Evolutionary conservation across 1,140 invertebrate species (phyloP), one percentile per base, ranked within the genome.

Genomic region (Acromyrmex echinatior): DNA sequence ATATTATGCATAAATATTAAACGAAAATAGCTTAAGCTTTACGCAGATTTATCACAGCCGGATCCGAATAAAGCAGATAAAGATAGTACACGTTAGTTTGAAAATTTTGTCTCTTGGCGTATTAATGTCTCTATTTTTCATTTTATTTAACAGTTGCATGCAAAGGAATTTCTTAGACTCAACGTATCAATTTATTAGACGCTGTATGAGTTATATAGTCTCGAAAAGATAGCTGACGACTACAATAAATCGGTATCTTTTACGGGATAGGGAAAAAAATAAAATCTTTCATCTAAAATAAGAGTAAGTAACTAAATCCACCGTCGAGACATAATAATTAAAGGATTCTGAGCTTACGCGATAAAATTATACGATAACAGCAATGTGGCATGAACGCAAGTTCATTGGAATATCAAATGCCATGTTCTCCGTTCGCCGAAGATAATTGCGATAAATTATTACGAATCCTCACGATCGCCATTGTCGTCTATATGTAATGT

Each of bases 361-460:
- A 84, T 63, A 74, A 84, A 74, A 76, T 63, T 74, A 76, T 70
- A 58, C 56, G 80, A 76, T 62, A 62, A 82, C 56, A 70, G n/a
- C 39, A 74, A 60, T 49, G 80, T 49, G 45, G 39, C 56, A 28
- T 53, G 63, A 84, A 56, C 70, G 51, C 28, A 39, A 39, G 70
- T 56, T 71, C 68, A 18, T 49, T 51, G 28, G 56, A 84, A 74
- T 76, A 84, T 76, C 80, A 84, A 84, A 84, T 31, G n/a, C 39
- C 7, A 49, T 7, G 56, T 63, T 84, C 39, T 18, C 5, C 14
- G n/a, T 21, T 76, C 45, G n/a, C 18, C 51, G 10, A 62, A 76
- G 80, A 74, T 56, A 74, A 18, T 58, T 28, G 70, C 39, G 9
- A 82, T 84, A 74, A 84, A 84, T 84, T 76, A 84, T 63, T 51